phyloP scores from a whole-genome alignment of 1,140 invertebrate genomes.

The Lepidurus packardi region DNA sequence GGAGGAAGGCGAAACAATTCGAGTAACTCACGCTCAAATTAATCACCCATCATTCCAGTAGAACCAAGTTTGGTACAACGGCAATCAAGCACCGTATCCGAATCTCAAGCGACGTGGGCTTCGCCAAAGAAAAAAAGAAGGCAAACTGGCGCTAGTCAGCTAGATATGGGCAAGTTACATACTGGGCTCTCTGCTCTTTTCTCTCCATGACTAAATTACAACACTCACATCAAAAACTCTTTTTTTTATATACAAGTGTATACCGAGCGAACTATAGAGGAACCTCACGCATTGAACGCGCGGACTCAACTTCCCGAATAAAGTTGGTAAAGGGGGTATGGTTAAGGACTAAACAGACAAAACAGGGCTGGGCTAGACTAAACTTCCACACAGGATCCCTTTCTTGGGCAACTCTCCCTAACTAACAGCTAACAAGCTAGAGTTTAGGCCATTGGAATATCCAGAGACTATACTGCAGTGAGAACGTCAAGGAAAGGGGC shows the following conservation, averaged over 20 bases:
- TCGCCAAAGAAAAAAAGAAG: neutral
- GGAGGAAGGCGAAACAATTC: neutral
- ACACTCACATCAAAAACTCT: neutral
- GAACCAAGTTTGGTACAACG: neutral
- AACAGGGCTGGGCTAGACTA: conserved; percentile 20
- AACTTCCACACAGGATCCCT: conserved; percentile 13
- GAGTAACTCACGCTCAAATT: neutral
- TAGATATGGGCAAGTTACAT: neutral
- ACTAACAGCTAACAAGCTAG: neutral
- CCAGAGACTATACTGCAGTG: neutral
- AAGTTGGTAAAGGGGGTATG: conserved; percentile 1
- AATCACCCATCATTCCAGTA: neutral
- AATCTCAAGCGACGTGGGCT: neutral
- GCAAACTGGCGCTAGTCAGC: neutral
- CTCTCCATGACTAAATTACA: neutral
- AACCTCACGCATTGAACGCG: neutral
- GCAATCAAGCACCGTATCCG: neutral
- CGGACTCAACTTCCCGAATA: neutral
- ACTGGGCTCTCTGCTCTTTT: neutral
- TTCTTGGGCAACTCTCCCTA: conserved; percentile 10
- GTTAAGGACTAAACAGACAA: neutral
- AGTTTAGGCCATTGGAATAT: neutral
- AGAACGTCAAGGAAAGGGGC: neutral
- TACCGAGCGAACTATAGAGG: neutral
- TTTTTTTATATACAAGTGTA: neutral